Conservation (phyloP, 2,797 vertebrate genomes). For the Champsocephalus esox region DNA sequence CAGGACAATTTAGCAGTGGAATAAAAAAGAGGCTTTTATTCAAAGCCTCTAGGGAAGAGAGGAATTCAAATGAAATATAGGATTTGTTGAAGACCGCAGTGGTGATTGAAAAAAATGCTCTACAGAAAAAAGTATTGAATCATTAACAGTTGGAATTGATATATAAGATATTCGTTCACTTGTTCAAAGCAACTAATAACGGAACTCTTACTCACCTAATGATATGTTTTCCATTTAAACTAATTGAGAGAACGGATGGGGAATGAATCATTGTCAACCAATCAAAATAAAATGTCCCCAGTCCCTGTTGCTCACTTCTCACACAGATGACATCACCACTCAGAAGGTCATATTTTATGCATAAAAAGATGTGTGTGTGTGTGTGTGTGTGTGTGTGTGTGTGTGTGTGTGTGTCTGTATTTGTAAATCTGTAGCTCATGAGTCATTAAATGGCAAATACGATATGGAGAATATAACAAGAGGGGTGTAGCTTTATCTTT, state of each 20-base stretch:
- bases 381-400: too few species aligned
- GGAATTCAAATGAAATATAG: slow-evolving; percentile 40
- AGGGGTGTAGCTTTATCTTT: neutral
- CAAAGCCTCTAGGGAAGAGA: slow-evolving; percentile 39
- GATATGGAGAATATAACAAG: slow-evolving; percentile 14
- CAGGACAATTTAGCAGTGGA: slow-evolving; percentile 26
- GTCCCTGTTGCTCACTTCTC: slow-evolving; percentile 17
- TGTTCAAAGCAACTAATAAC: slow-evolving; percentile 30
- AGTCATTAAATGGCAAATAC: slow-evolving; percentile 22
- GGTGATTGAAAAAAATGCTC: slow-evolving; percentile 29
- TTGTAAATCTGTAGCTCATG: slow-evolving; percentile 13
- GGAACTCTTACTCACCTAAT: slow-evolving; percentile 9
- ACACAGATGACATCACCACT: slow-evolving; percentile 31
- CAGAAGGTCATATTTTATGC: slow-evolving; percentile 15
- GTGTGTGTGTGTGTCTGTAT: neutral
- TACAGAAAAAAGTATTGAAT: slow-evolving; percentile 43
- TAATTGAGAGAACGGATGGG: slow-evolving; percentile 16
- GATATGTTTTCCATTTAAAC: slow-evolving; percentile 14
- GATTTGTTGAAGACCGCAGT: neutral
- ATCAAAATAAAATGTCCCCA: slow-evolving; percentile 15
- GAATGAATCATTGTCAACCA: slow-evolving; percentile 32
- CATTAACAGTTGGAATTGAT: slow-evolving; percentile 38
- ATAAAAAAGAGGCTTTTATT: slow-evolving; percentile 30
- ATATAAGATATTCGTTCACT: slow-evolving; percentile 39
- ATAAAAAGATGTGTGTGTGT: neutral